Evolutionary conservation across 2,888 invertebrate genomes (phyloP).

Genomic region (Pecten maximus): DNA sequence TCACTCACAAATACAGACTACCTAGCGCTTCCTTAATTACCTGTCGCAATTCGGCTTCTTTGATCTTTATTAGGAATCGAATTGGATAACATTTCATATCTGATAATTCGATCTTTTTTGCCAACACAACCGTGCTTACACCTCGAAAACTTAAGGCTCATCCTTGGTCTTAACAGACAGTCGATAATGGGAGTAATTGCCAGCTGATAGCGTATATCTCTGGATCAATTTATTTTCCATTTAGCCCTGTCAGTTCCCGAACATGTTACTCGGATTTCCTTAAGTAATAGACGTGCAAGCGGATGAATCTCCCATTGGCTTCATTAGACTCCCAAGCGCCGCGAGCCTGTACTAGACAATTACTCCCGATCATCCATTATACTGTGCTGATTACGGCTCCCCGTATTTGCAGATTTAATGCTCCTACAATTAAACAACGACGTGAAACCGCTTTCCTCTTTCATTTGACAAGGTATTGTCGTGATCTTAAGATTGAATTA

Average conservation of each 20-base stretch:
- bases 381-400: conserved; percentile 42
- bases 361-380: conserved; percentile 47
- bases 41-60: conserved; percentile 20
- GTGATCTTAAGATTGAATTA: conserved; percentile 57
- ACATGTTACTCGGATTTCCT: conserved; percentile 46
- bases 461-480: conserved; percentile 53
- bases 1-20: background rate
- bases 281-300: conserved; percentile 47
- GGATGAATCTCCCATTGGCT: conserved; percentile 46
- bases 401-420: conserved; percentile 49
- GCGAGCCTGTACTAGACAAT: conserved; percentile 46
- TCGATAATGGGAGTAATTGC: conserved; percentile 53
- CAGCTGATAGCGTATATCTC: conserved; percentile 54
- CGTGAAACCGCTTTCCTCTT: conserved; percentile 46
- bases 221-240: conserved; percentile 54
- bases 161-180: conserved; percentile 42
- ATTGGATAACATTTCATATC: conserved; percentile 33
- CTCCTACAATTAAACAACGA: conserved; percentile 46
- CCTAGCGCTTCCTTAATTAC: conserved; percentile 29
- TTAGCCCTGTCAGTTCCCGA: conserved; percentile 41
- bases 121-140: conserved; percentile 30
- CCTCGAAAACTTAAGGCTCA: conserved; percentile 23
- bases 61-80: conserved; percentile 35
- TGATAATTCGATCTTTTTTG: conserved; percentile 30
- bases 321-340: conserved; percentile 48